These are phyloP conservation scores for Lucinisca nassula DNA, from an alignment of 2,888 invertebrate species.

Conservation along the genomic window DNA sequence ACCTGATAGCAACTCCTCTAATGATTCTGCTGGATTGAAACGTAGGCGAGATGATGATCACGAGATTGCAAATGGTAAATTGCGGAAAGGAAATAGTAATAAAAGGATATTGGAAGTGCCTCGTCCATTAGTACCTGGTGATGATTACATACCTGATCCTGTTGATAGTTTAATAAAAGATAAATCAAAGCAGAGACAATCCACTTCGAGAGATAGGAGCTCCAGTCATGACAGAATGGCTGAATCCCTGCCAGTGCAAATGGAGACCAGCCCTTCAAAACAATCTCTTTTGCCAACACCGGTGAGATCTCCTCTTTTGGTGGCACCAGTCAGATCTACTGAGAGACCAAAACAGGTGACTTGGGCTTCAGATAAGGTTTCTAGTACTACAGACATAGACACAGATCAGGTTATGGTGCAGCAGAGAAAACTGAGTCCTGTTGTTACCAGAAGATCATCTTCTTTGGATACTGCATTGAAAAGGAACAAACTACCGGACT, in stretches of 20 bases:
- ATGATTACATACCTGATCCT: background rate
- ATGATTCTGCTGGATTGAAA: conserved; percentile 57
- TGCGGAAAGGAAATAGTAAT: conserved; percentile 43
- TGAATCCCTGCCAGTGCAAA: background rate
- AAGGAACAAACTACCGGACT: conserved; percentile 34
- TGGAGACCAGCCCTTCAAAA: background rate
- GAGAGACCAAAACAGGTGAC: background rate
- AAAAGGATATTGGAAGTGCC: conserved; percentile 7
- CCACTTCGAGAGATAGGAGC: conserved; percentile 29
- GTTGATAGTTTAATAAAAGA: conserved; percentile 24
- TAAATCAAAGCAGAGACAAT: conserved; percentile 17
- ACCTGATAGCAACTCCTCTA: conserved; percentile 63
- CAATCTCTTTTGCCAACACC: background rate
- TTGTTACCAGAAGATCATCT: background rate
- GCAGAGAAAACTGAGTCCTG: background rate
- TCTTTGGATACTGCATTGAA: background rate
- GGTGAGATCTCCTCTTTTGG: background rate
- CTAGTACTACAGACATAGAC: background rate
- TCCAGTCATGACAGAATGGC: conserved; percentile 25
- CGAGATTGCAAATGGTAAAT: conserved; percentile 31
- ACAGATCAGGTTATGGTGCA: background rate
- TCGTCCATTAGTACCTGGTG: background rate
- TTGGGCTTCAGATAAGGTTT: conserved; percentile 5
- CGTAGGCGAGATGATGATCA: conserved; percentile 53
- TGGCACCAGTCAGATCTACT: too few relatives aligned